Base-by-base conservation (phyloP, 2,797 vertebrate genomes). In the Leuciscus waleckii region DNA sequence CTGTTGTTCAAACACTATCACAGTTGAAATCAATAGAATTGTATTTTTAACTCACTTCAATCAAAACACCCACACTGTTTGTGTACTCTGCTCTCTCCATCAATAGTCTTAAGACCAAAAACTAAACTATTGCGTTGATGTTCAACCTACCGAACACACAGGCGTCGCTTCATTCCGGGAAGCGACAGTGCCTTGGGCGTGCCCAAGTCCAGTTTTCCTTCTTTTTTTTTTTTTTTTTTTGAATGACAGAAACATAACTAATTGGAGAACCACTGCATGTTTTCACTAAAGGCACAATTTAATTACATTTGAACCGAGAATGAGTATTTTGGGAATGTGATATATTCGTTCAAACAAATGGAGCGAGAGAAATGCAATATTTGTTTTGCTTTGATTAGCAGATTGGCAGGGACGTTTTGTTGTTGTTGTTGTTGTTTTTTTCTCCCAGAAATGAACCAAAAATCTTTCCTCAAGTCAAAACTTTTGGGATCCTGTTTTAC, bases 211-310 rank as follows among this genome's bases (percentile, higher is more conserved):
- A 86, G 78, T 86, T 71, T 82, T 84, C 86, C 21, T 51, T 91
- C 92, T 89, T 83, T 89, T 89, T 49, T 56, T 17, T 54, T 54
- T 69, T 85, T 86, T 87, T 92, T 93, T 91, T 93, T 91, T 90
- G 91, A 86, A 92, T 73, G 93, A 94, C 94, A 95, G 94, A 95
- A 95, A 95, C 94, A 94, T 91, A 95, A 94, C 94, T 96, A 96
- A 96, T 96, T 96, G 94, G 94, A 95, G 94, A 93, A 94, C 94
- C 90, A 93, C 91, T 94, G 94, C 94, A 93, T 94, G 94, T 96
- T 96, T 95, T 95, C 93, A 96, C 95, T 95, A 95, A 96, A 95
- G 95, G 95, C 95, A 94, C 94, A 95, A 95, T 96, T 95, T 96
- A 96, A 96, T 96, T 95, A 95, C 95, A 95, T 95, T 94, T 94